These are phyloP conservation scores for Synergus gifuensis DNA, from an alignment of 2,888 invertebrate species.

Conservation along the genomic window DNA sequence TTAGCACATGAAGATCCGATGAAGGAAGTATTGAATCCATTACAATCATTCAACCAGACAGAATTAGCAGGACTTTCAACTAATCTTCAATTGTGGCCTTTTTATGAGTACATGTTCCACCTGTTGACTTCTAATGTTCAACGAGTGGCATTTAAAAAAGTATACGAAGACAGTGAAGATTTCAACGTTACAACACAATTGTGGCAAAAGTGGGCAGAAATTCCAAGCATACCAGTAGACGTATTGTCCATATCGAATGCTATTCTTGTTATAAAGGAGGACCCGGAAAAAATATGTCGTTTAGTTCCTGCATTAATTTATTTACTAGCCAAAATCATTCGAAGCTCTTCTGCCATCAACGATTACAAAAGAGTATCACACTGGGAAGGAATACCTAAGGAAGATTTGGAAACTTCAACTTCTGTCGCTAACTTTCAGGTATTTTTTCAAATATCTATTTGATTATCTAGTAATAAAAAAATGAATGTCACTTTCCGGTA, in stretches of 20 bases:
- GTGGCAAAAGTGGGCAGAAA: slow-evolving; percentile 56
- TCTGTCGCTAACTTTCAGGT: not conserved
- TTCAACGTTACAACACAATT: slow-evolving; percentile 22
- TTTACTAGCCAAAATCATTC: slow-evolving; percentile 56
- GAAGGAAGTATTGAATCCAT: slow-evolving; percentile 45
- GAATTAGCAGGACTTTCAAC: slow-evolving; percentile 64
- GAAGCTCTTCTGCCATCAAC: slow-evolving; percentile 61
- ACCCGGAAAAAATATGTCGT: slow-evolving; percentile 52
- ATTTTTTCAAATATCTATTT: not conserved
- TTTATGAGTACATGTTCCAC: slow-evolving; percentile 80
- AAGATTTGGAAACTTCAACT: slow-evolving; percentile 40
- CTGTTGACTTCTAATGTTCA: slow-evolving; percentile 70
- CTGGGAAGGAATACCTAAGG: slow-evolving; percentile 54
- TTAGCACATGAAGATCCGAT: slow-evolving; percentile 46
- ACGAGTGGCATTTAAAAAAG: slow-evolving; percentile 54
- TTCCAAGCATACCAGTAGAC: slow-evolving; percentile 69
- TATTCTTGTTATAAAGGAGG: slow-evolving; percentile 45
- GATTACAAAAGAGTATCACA: slow-evolving; percentile 58
- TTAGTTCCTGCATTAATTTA: slow-evolving; percentile 62
- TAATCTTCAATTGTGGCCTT: slow-evolving; percentile 80
- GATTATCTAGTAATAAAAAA: not conserved
- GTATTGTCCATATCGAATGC: slow-evolving; percentile 64
- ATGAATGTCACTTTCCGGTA: too few species aligned
- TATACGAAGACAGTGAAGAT: not conserved
- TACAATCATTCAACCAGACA: slow-evolving; percentile 44